Base-by-base conservation (phyloP, 2,888 invertebrate species). In the Isoperla grammatica region DNA sequence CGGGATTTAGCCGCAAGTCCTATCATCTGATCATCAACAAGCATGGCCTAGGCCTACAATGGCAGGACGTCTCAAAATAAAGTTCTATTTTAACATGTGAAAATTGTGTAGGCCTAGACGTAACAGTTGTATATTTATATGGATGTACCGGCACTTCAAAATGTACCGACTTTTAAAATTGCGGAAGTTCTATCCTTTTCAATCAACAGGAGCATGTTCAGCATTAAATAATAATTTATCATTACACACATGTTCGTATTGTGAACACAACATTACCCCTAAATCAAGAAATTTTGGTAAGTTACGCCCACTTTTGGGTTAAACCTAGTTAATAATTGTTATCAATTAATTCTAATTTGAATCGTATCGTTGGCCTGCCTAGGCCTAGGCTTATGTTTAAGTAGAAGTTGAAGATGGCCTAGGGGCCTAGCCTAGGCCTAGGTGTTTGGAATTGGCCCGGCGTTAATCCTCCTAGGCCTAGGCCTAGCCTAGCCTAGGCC, bases 121-220 rank as follows among this genome's bases (percentile, higher is more conserved):
- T 29, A 29, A 6, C 8, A 29, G 29, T 29, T 29, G 4, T 29
- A 4, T 29, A 8, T 29, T 8, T 29, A 4, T 29, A 29, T 8
- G 29, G 8, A 29, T 29, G 29, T 29, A 29, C 8, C 29, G 29
- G 29, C 4, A 67, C 71, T 76, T 64, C 73, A 75, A 63, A 43
- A 71, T 71, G 71, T 68, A 70, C 63, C 67, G 72, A 56, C 65
- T 74, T 64, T 61, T 73, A 46, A 71, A 70, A 61, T 63, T 69
- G 20, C 66, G 67, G 46, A 67, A 65, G 58, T 61, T 67, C 3
- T 62, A 65, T 67, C 65, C 71, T 1, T 67, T 66, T 40, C 67
- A 66, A 59, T 67, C 68, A 57, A 65, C 66, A 42, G 65, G 65
- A 20, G 63, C 71, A 69, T 69, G 71, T 63, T 50, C 56, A 48